These are phyloP conservation scores for Cryptoleucopteryx plumbea DNA, from an alignment of 2,113 vertebrate genomes.

Conservation along the genomic window DNA sequence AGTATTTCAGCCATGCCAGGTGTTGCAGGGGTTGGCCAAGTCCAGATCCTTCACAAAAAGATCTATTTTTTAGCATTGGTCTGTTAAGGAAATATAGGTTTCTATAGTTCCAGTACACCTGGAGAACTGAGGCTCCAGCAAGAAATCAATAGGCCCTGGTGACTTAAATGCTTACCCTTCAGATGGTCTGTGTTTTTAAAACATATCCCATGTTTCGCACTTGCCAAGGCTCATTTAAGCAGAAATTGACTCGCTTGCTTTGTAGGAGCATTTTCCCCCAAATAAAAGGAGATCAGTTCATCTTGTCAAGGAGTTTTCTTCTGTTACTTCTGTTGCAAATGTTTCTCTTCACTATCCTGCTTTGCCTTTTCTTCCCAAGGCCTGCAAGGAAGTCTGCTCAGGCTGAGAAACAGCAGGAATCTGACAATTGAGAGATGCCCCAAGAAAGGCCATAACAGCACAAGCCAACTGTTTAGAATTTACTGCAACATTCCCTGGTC, in stretches of 20 bases:
- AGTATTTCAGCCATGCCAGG: not conserved
- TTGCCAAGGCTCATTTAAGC: not conserved
- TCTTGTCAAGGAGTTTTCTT: not conserved
- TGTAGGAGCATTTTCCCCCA: not conserved
- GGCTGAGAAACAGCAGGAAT: not conserved
- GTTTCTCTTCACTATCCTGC: not conserved
- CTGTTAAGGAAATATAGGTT: not conserved
- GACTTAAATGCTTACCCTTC: not conserved
- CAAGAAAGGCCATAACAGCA: not conserved
- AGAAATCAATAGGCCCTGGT: not conserved
- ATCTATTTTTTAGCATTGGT: not conserved
- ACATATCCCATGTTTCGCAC: not conserved
- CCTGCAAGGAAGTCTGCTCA: not conserved
- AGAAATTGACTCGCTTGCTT: not conserved
- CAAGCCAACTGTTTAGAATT: not conserved
- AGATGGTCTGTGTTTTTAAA: not conserved
- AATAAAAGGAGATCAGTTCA: not conserved
- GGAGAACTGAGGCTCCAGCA: not conserved
- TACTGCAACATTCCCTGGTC: not conserved
- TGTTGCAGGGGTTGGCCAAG: not conserved
- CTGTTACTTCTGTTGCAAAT: not conserved
- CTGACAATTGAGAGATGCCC: not conserved
- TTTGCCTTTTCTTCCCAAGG: not conserved
- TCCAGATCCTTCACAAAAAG: not conserved
- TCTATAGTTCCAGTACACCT: not conserved